Conservation (phyloP, 2,888 invertebrate species). For the Galerucella pusilla region DNA sequence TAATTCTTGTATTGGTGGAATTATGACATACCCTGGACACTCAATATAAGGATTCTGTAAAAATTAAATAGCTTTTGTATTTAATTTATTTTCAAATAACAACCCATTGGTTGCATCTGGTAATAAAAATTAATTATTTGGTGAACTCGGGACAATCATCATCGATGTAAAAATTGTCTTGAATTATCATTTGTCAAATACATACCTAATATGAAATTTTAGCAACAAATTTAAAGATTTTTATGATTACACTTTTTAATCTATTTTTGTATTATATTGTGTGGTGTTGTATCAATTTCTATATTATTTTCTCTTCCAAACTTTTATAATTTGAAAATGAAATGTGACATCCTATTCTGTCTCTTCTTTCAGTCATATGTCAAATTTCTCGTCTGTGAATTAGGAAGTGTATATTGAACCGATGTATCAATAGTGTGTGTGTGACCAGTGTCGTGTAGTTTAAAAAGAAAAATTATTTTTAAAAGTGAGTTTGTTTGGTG, state of each 20-base stretch:
- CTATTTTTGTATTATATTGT: not conserved
- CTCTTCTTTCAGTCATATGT: not conserved
- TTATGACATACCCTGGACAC: slow-evolving; percentile 45
- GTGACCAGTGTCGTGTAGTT: too few species aligned
- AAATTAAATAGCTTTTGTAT: slow-evolving; percentile 14
- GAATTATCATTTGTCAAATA: slow-evolving; percentile 6
- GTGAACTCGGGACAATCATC: too few species aligned
- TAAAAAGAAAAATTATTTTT: too few species aligned
- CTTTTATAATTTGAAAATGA: slow-evolving; percentile 7
- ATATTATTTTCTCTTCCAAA: not conserved
- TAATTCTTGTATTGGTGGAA: slow-evolving; percentile 39
- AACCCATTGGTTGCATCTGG: too few species aligned
- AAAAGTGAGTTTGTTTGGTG: too few species aligned
- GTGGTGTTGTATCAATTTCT: not conserved
- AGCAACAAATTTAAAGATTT: not conserved
- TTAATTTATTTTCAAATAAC: too few species aligned
- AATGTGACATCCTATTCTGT: not conserved
- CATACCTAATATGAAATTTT: slow-evolving; percentile 6
- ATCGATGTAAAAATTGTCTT: not conserved
- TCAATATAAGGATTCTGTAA: slow-evolving; percentile 46
- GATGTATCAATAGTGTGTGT: not conserved
- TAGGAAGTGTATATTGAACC: slow-evolving; percentile 10
- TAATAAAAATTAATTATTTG: too few species aligned
- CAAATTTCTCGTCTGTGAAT: not conserved
- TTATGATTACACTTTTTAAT: not conserved